Percentiles rank a stretch among this genome's conserved stretches.
phyloP scores from a whole-genome alignment of 2,113 vertebrate species.

The Ailuropoda melanoleuca region DNA sequence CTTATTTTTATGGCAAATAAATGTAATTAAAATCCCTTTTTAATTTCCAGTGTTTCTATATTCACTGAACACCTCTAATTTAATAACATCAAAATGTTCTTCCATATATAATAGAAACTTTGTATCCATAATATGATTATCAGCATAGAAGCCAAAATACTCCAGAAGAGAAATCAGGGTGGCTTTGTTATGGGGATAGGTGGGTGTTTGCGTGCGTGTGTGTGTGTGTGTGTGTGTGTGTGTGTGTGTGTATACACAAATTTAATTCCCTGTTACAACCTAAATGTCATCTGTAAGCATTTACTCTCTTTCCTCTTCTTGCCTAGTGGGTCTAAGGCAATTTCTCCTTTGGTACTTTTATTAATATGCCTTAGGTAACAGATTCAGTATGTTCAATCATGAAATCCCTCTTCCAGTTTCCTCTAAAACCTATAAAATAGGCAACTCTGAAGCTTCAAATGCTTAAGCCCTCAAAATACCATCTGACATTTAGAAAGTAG shows the following conservation, averaged over 20 bases:
- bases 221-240: neutral
- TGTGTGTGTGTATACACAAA: neutral
- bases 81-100: neutral
- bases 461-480: neutral
- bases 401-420: conserved; percentile 22
- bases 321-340: neutral
- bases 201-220: neutral
- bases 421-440: conserved; percentile 30
- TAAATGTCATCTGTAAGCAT: conserved; percentile 37
- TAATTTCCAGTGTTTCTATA: conserved; percentile 13
- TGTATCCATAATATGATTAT: neutral
- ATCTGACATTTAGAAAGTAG: conserved; percentile 49
- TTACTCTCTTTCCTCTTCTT: conserved; percentile 2
- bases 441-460: neutral
- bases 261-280: conserved; percentile 13
- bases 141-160: neutral
- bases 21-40: neutral
- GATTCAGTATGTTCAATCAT: conserved; percentile 11
- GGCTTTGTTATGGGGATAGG: neutral
- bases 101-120: neutral
- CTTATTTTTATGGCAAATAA: conserved; percentile 11
- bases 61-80: neutral
- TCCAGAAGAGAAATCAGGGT: neutral
- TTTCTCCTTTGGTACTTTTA: conserved; percentile 31
- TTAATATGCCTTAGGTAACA: conserved; percentile 7